Evolutionary conservation across 2,113 vertebrate species (phyloP).

Genomic region (Embiotoca jacksoni): DNA sequence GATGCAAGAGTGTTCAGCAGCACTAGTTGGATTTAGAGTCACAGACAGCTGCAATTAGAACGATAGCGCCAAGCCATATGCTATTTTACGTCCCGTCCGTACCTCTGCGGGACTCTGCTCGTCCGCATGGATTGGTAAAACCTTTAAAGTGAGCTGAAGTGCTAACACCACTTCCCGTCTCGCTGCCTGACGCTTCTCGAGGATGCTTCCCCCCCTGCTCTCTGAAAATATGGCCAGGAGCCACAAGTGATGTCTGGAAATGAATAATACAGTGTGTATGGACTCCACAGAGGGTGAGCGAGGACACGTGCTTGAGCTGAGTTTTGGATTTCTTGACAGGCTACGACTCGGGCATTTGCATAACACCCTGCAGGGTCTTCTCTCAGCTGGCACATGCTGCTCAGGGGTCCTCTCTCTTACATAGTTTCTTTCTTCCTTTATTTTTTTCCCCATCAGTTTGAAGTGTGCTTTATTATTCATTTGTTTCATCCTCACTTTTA

Average conservation of each 20-base stretch:
- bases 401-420: not conserved
- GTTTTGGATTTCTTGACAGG: conserved; percentile 55
- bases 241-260: conserved; percentile 64
- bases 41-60: conserved; percentile 62
- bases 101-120: conserved; percentile 35
- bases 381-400: conserved; percentile 38
- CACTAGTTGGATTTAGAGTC: conserved; percentile 59
- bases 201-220: conserved; percentile 43
- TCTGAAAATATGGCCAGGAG: conserved; percentile 56
- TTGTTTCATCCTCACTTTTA: not conserved
- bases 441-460: conserved; percentile 5
- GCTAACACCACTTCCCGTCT: conserved; percentile 35
- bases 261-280: conserved; percentile 61
- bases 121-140: conserved; percentile 28
- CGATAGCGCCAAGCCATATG: conserved; percentile 57
- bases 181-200: conserved; percentile 39
- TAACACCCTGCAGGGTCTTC: conserved; percentile 50
- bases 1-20: conserved; percentile 33
- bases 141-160: conserved; percentile 55
- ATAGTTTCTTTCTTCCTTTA: not conserved
- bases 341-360: conserved; percentile 51
- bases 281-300: conserved; percentile 48
- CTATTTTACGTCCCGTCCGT: conserved; percentile 30
- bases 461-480: conserved; percentile 5
- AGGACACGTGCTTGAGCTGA: conserved; percentile 35